These are phyloP conservation scores for Plutella xylostella DNA, from an alignment of 2,888 invertebrate species.

Conservation along the genomic window DNA sequence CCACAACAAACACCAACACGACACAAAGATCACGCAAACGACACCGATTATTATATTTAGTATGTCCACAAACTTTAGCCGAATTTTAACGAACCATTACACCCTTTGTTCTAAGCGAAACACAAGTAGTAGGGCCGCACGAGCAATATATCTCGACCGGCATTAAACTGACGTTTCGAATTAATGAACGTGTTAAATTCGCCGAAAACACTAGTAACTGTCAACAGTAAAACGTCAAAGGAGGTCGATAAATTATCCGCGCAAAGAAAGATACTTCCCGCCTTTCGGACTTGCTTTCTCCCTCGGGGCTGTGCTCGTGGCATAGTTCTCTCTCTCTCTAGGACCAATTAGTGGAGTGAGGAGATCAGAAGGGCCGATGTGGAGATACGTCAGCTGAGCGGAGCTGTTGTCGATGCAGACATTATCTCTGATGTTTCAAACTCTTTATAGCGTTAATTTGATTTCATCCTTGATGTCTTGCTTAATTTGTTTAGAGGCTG, in stretches of 20 bases:
- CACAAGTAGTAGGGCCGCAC: constrained; percentile 25
- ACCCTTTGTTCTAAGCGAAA: constrained; percentile 42
- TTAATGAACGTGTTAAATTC: constrained; percentile 33
- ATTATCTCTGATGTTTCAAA: too few species aligned
- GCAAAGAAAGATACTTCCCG: constrained; percentile 62
- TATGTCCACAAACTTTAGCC: constrained; percentile 19
- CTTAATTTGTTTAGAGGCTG: too few species aligned
- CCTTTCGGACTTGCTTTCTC: constrained; percentile 32
- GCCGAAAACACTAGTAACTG: constrained; percentile 43
- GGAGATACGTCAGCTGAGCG: too few species aligned
- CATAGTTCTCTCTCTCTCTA: constrained; percentile 30
- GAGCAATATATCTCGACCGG: constrained; percentile 37
- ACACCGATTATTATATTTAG: constrained; percentile 34
- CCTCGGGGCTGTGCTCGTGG: constrained; percentile 19
- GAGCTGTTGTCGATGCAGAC: too few species aligned
- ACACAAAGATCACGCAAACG: constrained; percentile 26
- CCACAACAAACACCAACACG: constrained; percentile 22
- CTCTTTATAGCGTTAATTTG: too few species aligned
- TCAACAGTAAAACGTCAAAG: constrained; percentile 30
- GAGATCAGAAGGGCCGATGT: constrained; percentile 41
- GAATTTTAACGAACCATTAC: constrained; percentile 53
- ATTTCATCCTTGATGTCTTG: too few species aligned
- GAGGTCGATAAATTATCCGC: constrained; percentile 35
- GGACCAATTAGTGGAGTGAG: constrained; percentile 44
- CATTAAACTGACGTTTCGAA: constrained; percentile 31